These are phyloP conservation scores for Spatulosminthurus flaviceps DNA, from an alignment of 2,888 invertebrate species.

Conservation along the genomic window DNA sequence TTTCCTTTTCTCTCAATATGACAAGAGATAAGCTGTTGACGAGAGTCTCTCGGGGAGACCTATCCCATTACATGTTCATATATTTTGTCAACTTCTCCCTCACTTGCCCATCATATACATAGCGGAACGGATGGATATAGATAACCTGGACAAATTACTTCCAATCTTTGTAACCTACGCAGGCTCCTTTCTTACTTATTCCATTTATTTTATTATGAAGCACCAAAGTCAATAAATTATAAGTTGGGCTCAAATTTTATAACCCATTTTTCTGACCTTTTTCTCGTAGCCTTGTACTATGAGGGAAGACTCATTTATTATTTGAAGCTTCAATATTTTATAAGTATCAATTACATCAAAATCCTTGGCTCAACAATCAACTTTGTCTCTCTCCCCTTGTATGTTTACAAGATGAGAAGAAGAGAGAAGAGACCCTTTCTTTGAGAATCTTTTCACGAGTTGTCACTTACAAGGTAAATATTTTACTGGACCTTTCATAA, in stretches of 20 bases:
- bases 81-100: slow-evolving; percentile 21
- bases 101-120: neutral
- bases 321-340: too few species aligned
- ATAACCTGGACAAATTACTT: slow-evolving; percentile 41
- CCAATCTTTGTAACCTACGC: too few species aligned
- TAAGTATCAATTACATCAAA: too few species aligned
- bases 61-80: slow-evolving; percentile 10
- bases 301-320: too few species aligned
- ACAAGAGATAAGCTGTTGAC: slow-evolving; percentile 22
- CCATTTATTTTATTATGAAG: too few species aligned
- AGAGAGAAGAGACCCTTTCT: too few species aligned
- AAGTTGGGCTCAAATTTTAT: neutral
- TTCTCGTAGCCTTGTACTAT: neutral
- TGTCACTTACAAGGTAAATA: neutral
- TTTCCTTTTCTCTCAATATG: slow-evolving; percentile 10
- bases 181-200: too few species aligned
- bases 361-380: too few species aligned
- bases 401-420: too few species aligned
- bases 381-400: too few species aligned
- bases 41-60: neutral
- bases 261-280: neutral
- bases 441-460: too few species aligned
- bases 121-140: neutral
- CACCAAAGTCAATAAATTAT: neutral
- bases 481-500: neutral